Evolutionary conservation across 2,113 vertebrate species (phyloP).

Genomic region (Nothoprocta pentlandii): DNA sequence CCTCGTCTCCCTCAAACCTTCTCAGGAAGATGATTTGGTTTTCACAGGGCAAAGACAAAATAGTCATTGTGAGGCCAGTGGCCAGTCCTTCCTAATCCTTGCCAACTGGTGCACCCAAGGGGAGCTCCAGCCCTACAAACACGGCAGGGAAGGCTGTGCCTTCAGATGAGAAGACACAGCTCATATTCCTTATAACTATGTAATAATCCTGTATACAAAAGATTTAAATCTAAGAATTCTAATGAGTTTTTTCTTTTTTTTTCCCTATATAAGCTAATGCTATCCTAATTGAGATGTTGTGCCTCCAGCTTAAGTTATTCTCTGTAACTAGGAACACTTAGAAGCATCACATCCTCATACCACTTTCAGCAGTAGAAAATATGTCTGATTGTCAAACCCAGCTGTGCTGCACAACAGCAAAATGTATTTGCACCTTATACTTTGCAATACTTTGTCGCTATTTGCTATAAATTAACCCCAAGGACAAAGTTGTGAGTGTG

Average conservation of each 20-base stretch:
- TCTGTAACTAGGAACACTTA: not conserved
- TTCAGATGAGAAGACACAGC: not conserved
- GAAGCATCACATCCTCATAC: not conserved
- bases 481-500: not conserved
- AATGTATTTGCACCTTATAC: not conserved
- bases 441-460: not conserved
- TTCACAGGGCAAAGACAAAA: not conserved
- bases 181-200: not conserved
- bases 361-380: not conserved
- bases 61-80: not conserved
- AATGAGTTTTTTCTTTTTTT: no score
- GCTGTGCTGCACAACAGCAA: not conserved
- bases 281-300: not conserved
- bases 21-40: not conserved
- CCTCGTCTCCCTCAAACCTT: not conserved
- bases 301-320: not conserved
- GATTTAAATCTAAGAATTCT: not conserved
- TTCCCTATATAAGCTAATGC: not conserved
- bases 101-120: no score
- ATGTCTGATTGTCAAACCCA: not conserved
- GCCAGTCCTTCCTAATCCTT: no score
- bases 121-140: no score
- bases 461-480: slow-evolving; percentile 31
- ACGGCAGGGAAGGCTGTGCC: no score
- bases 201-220: not conserved